Conservation (phyloP, 2,113 vertebrate genomes). For the Nyctibius bracteatus region DNA sequence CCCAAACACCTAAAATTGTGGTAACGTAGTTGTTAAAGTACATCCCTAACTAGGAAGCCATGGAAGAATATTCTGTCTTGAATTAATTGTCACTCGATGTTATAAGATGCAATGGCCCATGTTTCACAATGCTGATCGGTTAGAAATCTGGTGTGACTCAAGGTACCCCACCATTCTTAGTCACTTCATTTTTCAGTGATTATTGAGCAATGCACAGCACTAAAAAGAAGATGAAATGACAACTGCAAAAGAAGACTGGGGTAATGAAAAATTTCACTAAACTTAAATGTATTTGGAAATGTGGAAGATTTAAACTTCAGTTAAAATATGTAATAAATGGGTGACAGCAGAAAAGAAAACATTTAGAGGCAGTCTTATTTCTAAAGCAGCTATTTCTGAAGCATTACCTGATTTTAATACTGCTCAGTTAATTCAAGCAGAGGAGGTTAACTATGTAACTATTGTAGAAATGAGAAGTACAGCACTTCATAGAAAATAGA, state of each 20-base stretch:
- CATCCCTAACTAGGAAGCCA: background rate
- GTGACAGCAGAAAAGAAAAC: background rate
- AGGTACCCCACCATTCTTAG: background rate
- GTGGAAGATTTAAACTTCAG: background rate
- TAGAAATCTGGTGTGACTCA: background rate
- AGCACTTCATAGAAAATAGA: constrained; percentile 4
- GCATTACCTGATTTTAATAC: constrained; percentile 21
- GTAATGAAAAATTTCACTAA: background rate
- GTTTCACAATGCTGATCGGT: background rate
- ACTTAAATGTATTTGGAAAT: background rate
- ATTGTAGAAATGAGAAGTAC: constrained; percentile 11
- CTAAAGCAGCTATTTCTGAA: constrained; percentile 31
- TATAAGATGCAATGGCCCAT: background rate
- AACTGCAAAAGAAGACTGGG: background rate
- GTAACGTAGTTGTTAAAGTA: background rate
- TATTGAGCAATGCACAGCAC: background rate
- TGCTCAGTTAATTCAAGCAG: constrained; percentile 29
- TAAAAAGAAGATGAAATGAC: background rate
- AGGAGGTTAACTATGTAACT: background rate
- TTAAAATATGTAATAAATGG: background rate
- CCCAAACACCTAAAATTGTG: background rate
- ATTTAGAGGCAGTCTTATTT: background rate
- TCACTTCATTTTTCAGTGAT: background rate
- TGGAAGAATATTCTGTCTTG: background rate
- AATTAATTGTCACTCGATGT: background rate